Evolutionary conservation across 2,113 vertebrate genomes (phyloP), one percentile per base, ranked within the genome.

Genomic region (Platichthys stellatus): DNA sequence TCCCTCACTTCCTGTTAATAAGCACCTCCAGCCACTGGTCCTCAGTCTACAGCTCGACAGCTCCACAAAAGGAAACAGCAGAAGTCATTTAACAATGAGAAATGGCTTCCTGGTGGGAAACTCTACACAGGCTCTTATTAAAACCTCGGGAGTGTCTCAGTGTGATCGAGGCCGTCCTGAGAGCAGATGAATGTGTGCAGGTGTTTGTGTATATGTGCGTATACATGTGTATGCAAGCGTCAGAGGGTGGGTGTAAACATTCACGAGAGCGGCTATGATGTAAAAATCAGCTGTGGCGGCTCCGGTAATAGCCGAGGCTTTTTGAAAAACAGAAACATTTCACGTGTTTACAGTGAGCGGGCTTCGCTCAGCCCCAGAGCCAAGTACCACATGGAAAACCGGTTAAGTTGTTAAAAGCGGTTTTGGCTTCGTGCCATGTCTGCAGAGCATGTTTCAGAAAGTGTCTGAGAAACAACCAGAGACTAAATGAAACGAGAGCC

Each of bases 1-100:
- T 81, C 68, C 89, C 77, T 91, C 66, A 87, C 74, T 91, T 93
- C 88, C 88, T 92, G 81, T 83, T 76, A 80, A 59, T 47, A 83
- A 84, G 72, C 76, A 84, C 84, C 82, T 81, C 76, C 61, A 81
- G 75, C 69, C 63, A 72, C 74, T 21, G 24, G 26, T 60, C 74
- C 70, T 76, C 23, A 1, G 21, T 72, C 77, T n/a, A 1, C 18
- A 2, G 57, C 43, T 73, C 54, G 59, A 28, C 6, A 4, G 51
- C 60, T 80, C 75, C 70, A 72, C 78, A 67, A 24, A 72, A 63
- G 51, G 64, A 54, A 53, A 69, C 79, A 81, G 57, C 68, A 87
- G 57, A 90, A 87, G 69, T 43, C 56, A 60, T 71, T 81, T 56
- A 66, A 80, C 80, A 74, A 63, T 82, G 69, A 92, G 78, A 90